A percentile compares a stretch with the other conserved stretches of the same genome.
Evolutionary conservation across 2,113 vertebrate genomes (phyloP).

Genomic region (Hippocampus barbouri): DNA sequence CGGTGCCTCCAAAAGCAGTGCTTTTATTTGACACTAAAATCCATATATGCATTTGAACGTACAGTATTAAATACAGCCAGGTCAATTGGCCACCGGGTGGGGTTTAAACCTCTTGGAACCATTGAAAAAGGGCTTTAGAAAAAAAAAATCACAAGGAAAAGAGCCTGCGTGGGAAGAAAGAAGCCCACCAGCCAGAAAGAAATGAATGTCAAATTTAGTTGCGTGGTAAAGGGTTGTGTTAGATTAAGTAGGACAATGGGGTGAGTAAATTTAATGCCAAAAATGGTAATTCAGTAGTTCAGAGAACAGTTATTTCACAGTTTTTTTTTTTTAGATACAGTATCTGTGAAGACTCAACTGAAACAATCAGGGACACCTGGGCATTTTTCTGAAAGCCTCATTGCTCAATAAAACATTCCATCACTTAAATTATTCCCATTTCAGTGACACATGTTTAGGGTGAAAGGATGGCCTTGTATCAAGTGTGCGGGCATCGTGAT

Average conservation of each 20-base stretch:
- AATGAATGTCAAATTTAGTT: neutral
- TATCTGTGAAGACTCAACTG: neutral
- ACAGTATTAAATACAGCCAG: no score
- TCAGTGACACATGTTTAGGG: neutral
- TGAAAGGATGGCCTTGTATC: slow-evolving; percentile 7
- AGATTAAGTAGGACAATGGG: neutral
- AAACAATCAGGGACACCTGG: neutral
- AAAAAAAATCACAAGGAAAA: neutral
- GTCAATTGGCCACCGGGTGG: no score
- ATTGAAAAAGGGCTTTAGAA: no score
- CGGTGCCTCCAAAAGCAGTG: no score
- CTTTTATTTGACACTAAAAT: no score
- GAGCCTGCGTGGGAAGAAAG: neutral
- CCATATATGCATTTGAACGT: no score
- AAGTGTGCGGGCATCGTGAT: slow-evolving; percentile 21
- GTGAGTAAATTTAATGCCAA: no score
- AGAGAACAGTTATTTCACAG: neutral
- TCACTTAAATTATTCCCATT: slow-evolving; percentile 4
- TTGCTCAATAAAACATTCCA: slow-evolving; percentile 29
- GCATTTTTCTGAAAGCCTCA: neutral
- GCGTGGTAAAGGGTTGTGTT: neutral
- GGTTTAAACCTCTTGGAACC: no score
- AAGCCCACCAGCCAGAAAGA: neutral
- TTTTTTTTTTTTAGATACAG: neutral
- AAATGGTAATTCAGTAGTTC: no score